Base-by-base conservation (phyloP, 2,797 vertebrate species). In the Danio kyathit region DNA sequence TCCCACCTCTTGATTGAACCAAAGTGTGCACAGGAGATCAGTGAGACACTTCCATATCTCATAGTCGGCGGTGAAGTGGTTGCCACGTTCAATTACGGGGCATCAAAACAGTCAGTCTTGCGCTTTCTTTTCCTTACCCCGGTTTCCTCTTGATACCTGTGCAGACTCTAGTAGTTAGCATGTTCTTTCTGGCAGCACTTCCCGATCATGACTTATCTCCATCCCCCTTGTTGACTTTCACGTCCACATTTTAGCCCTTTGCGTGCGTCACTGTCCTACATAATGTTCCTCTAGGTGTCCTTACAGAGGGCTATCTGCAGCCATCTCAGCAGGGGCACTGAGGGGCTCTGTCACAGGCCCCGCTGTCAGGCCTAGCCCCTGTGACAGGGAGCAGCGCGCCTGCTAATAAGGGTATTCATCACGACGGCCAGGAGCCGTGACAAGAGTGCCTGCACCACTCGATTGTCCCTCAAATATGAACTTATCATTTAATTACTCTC, bases 401-500 rank as follows among this genome's bases (percentile, higher is more conserved):
- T 94, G 93, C 94, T 97, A 96, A 96, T 96, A 96, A 96, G 94
- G 92, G 94, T 95, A 94, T 96, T 95, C 92, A 94, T 96, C 95
- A 95, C 77, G 88, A 93, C 78, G 89, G 92, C 90, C 89, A 90
- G 88, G 91, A 90, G 52, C 85, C 56, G 43, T 92, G 93, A 93
- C 92, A 92, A 86, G 87, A 80, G 84, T 76, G 85, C 82, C 82
- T 69, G 63, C 73, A 66, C 91, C 89, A 87, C 86, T 91, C 93
- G 88, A 94, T 94, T 94, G 94, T 95, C 94, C 94, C 94, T 93
- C 93, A 94, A 93, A 96, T 94, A 94, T 95, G 93, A 96, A 97
- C 94, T 95, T 96, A 95, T 95, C 95, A 96, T 96, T 96, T 96
- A 96, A 96, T 97, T 97, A 96, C 91, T 91, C 92, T 93, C 90